These are phyloP conservation scores for Microplitis demolitor DNA, from an alignment of 1,140 invertebrate genomes.

Conservation along the genomic window DNA sequence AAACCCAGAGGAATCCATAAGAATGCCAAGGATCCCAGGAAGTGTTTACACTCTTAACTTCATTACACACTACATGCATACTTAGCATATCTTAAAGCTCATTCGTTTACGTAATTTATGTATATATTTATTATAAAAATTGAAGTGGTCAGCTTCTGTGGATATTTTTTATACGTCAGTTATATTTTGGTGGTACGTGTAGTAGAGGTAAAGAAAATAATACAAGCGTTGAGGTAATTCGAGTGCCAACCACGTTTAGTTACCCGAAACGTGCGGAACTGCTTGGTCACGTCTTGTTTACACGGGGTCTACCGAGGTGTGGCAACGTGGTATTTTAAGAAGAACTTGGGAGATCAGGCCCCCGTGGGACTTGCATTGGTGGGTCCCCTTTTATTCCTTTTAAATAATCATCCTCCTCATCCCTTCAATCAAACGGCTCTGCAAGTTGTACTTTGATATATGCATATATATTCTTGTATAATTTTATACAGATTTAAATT, in stretches of 20 bases:
- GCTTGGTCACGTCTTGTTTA: constrained; percentile 23
- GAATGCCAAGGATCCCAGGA: constrained; percentile 17
- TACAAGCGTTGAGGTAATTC: constrained; percentile 4
- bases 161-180: too few species aligned
- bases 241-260: constrained; percentile 17
- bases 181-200: background rate
- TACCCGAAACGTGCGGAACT: constrained; percentile 17
- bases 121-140: too few species aligned
- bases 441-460: too few species aligned
- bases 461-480: too few species aligned
- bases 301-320: constrained; percentile 17
- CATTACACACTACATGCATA: background rate
- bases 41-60: background rate
- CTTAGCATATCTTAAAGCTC: background rate
- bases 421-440: too few species aligned
- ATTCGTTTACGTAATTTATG: too few species aligned
- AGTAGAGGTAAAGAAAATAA: background rate
- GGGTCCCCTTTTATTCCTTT: background rate
- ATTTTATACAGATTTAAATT: too few species aligned
- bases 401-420: background rate
- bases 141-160: too few species aligned
- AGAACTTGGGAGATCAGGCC: background rate
- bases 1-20: constrained; percentile 5
- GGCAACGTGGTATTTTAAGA: constrained; percentile 10
- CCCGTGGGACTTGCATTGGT: background rate